Percentiles rank a stretch among this genome's conserved stretches.
Conservation (phyloP, 2,113 vertebrate species). For the Lipophrys pholis region DNA sequence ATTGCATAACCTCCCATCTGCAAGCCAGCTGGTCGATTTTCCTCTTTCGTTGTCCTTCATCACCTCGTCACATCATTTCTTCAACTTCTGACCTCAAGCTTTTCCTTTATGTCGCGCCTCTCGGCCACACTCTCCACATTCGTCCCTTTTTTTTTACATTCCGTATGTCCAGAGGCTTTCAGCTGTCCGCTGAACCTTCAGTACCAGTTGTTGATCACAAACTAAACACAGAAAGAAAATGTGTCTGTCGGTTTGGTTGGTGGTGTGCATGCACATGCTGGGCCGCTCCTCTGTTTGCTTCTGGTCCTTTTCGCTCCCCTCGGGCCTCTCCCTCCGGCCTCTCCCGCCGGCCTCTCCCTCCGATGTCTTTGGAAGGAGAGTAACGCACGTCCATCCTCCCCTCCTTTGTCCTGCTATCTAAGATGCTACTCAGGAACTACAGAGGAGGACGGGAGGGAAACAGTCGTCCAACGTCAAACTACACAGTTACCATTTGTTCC, state of each 20-base stretch:
- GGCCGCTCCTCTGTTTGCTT: slow-evolving; percentile 73
- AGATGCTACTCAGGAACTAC: slow-evolving; percentile 71
- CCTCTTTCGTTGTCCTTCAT: slow-evolving; percentile 47
- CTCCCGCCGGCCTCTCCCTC: slow-evolving; percentile 18
- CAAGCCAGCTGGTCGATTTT: slow-evolving; percentile 32
- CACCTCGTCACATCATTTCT: background rate
- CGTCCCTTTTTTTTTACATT: slow-evolving; percentile 10
- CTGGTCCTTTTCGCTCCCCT: slow-evolving; percentile 24
- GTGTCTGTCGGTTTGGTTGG: slow-evolving; percentile 71
- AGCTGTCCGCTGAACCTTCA: slow-evolving; percentile 41
- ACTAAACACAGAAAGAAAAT: slow-evolving; percentile 78
- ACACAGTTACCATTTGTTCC: background rate
- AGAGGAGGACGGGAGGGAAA: slow-evolving; percentile 60
- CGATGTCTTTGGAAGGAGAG: slow-evolving; percentile 43
- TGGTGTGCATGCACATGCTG: slow-evolving; percentile 99
- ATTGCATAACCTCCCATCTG: slow-evolving; percentile 58
- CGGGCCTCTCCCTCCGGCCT: background rate
- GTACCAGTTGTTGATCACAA: slow-evolving; percentile 67
- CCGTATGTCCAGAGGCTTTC: slow-evolving; percentile 47
- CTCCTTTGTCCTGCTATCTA: slow-evolving; percentile 55
- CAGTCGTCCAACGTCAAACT: slow-evolving; percentile 28
- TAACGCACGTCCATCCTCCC: slow-evolving; percentile 33
- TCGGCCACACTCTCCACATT: background rate
- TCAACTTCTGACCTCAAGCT: background rate
- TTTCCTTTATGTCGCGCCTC: slow-evolving; percentile 2